These are phyloP conservation scores for Leptinotarsa juncta DNA, from an alignment of 2,888 invertebrate species.

Conservation along the genomic window DNA sequence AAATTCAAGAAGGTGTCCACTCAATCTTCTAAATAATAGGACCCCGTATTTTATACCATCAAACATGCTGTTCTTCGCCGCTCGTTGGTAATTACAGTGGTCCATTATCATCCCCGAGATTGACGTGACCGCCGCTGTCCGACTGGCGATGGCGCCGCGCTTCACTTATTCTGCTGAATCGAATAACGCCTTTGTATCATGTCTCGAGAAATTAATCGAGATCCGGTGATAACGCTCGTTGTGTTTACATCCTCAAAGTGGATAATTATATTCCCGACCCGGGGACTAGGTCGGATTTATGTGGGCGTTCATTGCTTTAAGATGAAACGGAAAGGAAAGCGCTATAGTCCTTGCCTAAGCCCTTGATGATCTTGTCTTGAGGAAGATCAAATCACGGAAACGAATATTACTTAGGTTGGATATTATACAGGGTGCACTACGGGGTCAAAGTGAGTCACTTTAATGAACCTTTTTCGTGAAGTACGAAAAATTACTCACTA, in stretches of 20 bases:
- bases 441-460: too few species aligned
- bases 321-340: conserved; percentile 4
- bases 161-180: conserved; percentile 23
- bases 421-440: too few species aligned
- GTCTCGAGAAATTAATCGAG: conserved; percentile 50
- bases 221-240: conserved; percentile 47
- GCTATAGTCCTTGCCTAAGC: neutral
- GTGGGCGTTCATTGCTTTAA: conserved; percentile 6
- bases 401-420: too few species aligned
- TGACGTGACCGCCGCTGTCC: conserved; percentile 28
- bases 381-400: too few species aligned
- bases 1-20: too few species aligned
- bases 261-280: conserved; percentile 48
- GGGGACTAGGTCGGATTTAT: conserved; percentile 24
- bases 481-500: too few species aligned
- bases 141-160: conserved; percentile 30
- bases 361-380: neutral
- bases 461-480: too few species aligned
- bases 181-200: conserved; percentile 36
- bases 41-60: neutral
- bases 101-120: conserved; percentile 28
- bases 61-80: conserved; percentile 17
- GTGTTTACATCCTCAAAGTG: conserved; percentile 52
- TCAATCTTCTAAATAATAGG: neutral
- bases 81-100: conserved; percentile 33